Conservation (phyloP, 2,113 vertebrate species). For the Heterocephalus glaber region DNA sequence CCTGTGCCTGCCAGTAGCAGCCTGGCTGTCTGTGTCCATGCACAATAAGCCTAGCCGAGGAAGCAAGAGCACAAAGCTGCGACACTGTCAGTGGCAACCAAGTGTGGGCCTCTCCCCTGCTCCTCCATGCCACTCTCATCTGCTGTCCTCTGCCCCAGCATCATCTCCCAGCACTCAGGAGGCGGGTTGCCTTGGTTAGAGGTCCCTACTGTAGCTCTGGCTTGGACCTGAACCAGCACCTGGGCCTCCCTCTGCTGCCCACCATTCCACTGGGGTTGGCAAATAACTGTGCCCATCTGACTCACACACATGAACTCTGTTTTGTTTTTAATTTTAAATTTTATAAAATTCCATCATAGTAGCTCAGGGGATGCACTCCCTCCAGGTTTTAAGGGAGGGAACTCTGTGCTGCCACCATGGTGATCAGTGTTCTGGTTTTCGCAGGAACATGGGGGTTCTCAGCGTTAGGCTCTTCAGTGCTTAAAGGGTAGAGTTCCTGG, state of each 20-base stretch:
- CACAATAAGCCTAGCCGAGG: background rate
- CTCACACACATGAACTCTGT: background rate
- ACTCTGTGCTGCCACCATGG: background rate
- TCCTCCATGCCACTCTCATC: background rate
- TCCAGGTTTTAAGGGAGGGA: background rate
- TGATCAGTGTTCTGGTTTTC: background rate
- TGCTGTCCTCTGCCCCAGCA: background rate
- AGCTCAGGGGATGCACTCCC: background rate
- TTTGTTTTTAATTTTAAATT: background rate
- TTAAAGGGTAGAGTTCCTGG: background rate
- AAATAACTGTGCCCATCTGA: background rate
- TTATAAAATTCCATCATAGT: background rate
- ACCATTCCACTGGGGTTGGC: too few relatives aligned
- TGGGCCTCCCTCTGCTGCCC: background rate
- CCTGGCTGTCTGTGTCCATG: background rate
- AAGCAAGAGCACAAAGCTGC: background rate
- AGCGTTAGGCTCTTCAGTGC: background rate
- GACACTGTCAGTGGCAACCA: rapidly evolving
- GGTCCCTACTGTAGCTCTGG: background rate
- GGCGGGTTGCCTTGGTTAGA: background rate
- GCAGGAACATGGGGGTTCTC: background rate
- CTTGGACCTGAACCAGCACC: background rate
- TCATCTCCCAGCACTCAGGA: background rate
- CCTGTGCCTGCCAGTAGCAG: background rate
- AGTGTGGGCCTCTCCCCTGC: background rate